A percentile compares a stretch with the other conserved stretches of the same genome.
These are phyloP conservation scores for Theonella swinhoei DNA, from an alignment of 37 sponge, comb jelly and placozoan species.

Conservation along the genomic window DNA sequence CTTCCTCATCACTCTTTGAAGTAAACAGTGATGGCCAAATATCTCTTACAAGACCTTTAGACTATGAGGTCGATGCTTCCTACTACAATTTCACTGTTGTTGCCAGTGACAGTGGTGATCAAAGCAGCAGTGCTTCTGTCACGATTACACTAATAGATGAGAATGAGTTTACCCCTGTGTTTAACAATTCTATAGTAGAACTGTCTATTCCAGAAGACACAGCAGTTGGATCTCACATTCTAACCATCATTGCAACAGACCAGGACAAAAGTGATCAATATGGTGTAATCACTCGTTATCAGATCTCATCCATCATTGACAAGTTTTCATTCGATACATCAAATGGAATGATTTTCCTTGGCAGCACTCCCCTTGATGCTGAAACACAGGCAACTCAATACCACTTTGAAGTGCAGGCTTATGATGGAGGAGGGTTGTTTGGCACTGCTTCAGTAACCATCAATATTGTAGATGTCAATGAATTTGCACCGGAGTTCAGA, in stretches of 20 bases:
- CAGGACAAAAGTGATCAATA: conserved; percentile 31
- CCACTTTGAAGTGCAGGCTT: conserved; percentile 30
- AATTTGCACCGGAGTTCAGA: conserved; percentile 57
- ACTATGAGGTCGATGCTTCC: conserved; percentile 40
- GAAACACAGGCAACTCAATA: conserved; percentile 20
- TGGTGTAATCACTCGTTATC: conserved; percentile 10
- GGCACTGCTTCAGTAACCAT: conserved; percentile 8
- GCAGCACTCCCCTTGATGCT: conserved; percentile 18
- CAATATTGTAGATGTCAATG: conserved; percentile 44
- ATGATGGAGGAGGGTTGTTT: conserved; percentile 50
- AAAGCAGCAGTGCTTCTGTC: conserved; percentile 12
- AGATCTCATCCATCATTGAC: background rate
- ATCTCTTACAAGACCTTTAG: conserved; percentile 23
- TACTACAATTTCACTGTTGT: conserved; percentile 27
- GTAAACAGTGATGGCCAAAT: conserved; percentile 27
- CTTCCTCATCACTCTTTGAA: conserved; percentile 2
- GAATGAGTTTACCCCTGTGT: conserved; percentile 44
- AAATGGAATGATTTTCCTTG: conserved; percentile 23
- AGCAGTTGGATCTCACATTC: background rate
- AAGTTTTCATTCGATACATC: conserved; percentile 15
- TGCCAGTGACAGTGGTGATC: conserved; percentile 28
- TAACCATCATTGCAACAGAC: conserved; percentile 42
- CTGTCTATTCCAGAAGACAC: conserved; percentile 21
- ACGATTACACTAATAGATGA: conserved; percentile 10
- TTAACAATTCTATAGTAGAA: background rate